Conservation (phyloP, 1,140 invertebrate genomes). For the Gryllus bimaculatus region DNA sequence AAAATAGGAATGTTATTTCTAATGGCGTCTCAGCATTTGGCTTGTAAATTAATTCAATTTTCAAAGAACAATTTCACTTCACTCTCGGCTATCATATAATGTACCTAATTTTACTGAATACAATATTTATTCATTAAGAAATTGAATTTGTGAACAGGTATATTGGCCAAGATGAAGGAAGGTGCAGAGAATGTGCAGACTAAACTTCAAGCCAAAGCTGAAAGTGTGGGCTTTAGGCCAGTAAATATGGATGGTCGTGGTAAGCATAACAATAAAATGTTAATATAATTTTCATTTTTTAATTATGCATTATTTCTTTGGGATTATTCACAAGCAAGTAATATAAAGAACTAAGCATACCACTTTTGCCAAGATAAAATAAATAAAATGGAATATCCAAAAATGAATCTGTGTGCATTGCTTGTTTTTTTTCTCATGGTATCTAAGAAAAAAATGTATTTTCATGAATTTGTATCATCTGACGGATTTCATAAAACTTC, state of each 20-base stretch:
- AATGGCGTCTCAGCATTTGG: neutral
- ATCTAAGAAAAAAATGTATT: too few species aligned
- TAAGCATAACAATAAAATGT: neutral
- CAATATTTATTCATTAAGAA: neutral
- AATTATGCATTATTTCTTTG: too few species aligned
- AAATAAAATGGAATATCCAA: too few species aligned
- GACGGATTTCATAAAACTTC: too few species aligned
- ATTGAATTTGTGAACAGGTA: conserved; percentile 54
- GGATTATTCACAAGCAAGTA: too few species aligned
- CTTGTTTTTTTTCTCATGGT: too few species aligned
- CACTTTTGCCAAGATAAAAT: too few species aligned
- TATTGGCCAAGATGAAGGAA: conserved; percentile 91
- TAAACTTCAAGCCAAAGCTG: conserved; percentile 88
- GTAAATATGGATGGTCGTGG: conserved; percentile 12
- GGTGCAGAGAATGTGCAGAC: conserved; percentile 88
- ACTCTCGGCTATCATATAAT: neutral
- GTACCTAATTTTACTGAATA: neutral
- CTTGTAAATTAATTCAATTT: neutral
- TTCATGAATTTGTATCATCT: too few species aligned
- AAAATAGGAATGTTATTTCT: too few species aligned
- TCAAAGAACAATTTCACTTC: conserved; percentile 10
- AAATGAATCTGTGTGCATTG: too few species aligned
- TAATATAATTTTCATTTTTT: neutral
- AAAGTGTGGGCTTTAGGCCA: conserved; percentile 37
- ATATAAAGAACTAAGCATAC: too few species aligned